Conservation (phyloP, 2,888 invertebrate species). For the Ennomos fuscantarius region DNA sequence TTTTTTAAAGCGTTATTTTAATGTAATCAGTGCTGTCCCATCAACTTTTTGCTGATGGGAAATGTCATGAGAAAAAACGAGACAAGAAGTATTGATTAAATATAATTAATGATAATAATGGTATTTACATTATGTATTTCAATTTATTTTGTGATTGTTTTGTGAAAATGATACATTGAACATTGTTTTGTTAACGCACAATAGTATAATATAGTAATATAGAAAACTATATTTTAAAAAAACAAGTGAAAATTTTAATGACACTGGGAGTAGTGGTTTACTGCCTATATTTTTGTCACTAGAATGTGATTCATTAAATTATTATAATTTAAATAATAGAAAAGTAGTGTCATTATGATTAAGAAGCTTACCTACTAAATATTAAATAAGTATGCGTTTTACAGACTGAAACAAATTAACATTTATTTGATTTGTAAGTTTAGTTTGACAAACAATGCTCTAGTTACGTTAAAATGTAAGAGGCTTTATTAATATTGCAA, state of each 20-base stretch:
- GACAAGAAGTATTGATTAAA: no score
- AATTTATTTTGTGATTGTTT: background rate
- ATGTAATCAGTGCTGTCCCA: no score
- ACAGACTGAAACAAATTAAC: slow-evolving; percentile 66
- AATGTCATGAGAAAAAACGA: no score
- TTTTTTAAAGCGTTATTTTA: no score
- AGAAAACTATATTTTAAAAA: background rate
- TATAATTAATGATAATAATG: no score
- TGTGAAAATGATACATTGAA: background rate
- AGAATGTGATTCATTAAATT: background rate
- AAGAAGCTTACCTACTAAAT: slow-evolving; percentile 36
- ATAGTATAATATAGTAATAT: slow-evolving; percentile 2
- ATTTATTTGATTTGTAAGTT: slow-evolving; percentile 43
- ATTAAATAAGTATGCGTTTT: slow-evolving; percentile 42
- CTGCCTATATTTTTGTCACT: background rate
- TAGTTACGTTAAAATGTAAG: no score
- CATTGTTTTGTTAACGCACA: slow-evolving; percentile 27
- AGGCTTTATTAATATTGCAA: no score
- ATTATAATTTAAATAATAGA: no score
- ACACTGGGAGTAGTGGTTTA: background rate
- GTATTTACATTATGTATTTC: no score
- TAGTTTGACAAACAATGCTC: slow-evolving; percentile 2
- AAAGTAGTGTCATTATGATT: background rate
- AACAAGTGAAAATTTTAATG: background rate
- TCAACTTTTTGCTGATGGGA: no score